phyloP scores from a whole-genome alignment of 1,140 invertebrate species.

The Drosophila kohkoa region DNA sequence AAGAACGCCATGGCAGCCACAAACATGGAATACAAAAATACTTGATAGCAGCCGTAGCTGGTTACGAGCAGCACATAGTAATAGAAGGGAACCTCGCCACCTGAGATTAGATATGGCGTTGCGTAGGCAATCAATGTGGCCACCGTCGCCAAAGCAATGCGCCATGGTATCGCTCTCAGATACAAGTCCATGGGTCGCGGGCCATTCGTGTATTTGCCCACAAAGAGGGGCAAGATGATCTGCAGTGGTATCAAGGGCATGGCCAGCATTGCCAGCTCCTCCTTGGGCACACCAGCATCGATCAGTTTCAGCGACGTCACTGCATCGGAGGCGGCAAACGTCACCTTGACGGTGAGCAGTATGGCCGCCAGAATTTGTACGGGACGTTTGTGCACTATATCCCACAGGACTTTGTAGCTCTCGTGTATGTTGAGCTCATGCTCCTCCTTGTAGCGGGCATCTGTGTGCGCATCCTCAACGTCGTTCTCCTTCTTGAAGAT shows the following conservation, averaged over 20 bases:
- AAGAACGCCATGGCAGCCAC: constrained; percentile 90
- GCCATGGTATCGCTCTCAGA: constrained; percentile 94
- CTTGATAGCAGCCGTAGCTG: constrained; percentile 95
- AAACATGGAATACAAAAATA: constrained; percentile 89
- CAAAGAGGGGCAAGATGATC: constrained; percentile 95
- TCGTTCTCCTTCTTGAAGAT: constrained; percentile 94
- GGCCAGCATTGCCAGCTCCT: constrained; percentile 95
- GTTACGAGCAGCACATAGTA: constrained; percentile 93
- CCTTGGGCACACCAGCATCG: constrained; percentile 97
- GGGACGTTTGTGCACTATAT: constrained; percentile 93
- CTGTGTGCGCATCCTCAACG: constrained; percentile 83
- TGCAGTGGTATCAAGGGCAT: constrained; percentile 97
- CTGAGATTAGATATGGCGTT: constrained; percentile 90
- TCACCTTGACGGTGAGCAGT: constrained; percentile 96
- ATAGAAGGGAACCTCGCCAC: constrained; percentile 89
- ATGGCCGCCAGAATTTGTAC: constrained; percentile 92
- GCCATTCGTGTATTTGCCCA: constrained; percentile 95
- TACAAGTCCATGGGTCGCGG: constrained; percentile 95
- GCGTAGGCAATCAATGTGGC: constrained; percentile 94
- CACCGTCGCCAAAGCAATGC: constrained; percentile 93
- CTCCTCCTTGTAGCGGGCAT: constrained; percentile 85
- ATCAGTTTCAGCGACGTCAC: constrained; percentile 97
- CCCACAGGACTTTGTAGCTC: constrained; percentile 94
- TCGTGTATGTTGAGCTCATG: constrained; percentile 88
- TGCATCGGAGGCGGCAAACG: constrained; percentile 97